Percentiles rank a stretch among this genome's conserved stretches.
Evolutionary conservation across 2,113 vertebrate species (phyloP).

Genomic region (Sinocyclocheilus rhinocerous): DNA sequence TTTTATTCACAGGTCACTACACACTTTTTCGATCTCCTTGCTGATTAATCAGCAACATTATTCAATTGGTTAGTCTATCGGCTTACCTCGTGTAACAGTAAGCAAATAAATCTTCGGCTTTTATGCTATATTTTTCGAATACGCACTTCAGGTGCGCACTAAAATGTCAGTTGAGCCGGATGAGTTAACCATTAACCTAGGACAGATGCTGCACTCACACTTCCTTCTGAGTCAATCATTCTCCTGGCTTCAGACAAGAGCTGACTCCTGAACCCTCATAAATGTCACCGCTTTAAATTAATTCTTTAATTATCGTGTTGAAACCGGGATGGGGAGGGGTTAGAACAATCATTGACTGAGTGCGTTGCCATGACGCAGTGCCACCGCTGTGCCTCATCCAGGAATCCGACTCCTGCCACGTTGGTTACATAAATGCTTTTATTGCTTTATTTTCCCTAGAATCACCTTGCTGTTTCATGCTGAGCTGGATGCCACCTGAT

Average conservation of each 20-base stretch:
- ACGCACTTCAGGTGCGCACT: background rate
- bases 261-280: slow-evolving; percentile 42
- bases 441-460: slow-evolving; percentile 19
- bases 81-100: background rate
- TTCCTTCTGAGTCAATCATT: slow-evolving; percentile 45
- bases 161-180: slow-evolving; percentile 30
- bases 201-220: slow-evolving; percentile 22
- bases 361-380: slow-evolving; percentile 26
- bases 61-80: background rate
- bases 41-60: background rate
- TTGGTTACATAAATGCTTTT: slow-evolving; percentile 10
- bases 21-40: background rate
- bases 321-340: background rate
- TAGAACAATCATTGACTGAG: slow-evolving; percentile 5
- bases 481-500: background rate
- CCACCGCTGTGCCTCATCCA: background rate
- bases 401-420: background rate
- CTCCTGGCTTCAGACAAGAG: background rate
- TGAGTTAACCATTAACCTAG: slow-evolving; percentile 57
- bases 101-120: background rate
- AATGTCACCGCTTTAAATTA: slow-evolving; percentile 53
- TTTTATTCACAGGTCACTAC: background rate
- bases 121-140: background rate
- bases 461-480: slow-evolving; percentile 18
- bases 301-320: slow-evolving; percentile 40